Base-by-base conservation (phyloP, 2,888 invertebrate genomes). In the Oxyteleia sp. region DNA sequence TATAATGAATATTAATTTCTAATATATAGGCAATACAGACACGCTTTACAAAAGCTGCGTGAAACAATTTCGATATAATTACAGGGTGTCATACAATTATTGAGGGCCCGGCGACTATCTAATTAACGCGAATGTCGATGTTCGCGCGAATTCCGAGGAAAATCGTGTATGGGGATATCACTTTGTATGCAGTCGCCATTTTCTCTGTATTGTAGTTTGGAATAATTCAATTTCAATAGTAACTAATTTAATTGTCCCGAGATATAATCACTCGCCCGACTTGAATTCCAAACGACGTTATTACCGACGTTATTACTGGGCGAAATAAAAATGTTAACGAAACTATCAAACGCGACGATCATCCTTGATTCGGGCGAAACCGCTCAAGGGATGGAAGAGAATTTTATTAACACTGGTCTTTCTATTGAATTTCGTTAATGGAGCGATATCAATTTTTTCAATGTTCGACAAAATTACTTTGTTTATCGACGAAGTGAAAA, bases 181-280 rank as follows among this genome's bases (percentile, higher is more conserved):
- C 88, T 92, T 90, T 88, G 88, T 89, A 91, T 90, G 88, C 91
- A 68, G 43, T 81, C 66, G 66, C 57, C 80, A 81, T 68, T 41
- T 68, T 74, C 13, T 35, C 84, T 85, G 82, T 80, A 86, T 87
- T 84, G 86, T 81, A 74, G 84, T 86, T 85, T 79, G 84, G 87
- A 91, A 91, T 91, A 91, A 91, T 92, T 91, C 86, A 86, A 89
- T 91, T 90, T 88, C 90, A 87, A 90, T 91, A 87, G 84, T 75
- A 82, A 79, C 85, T 90, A 89, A 92, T 92, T 91, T 86, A 86
- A 91, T 92, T 88, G 88, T 87, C 87, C 72, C 86, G 83, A 88
- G 88, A 90, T 91, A 90, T 91, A 88, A 90, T 89, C 89, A 72
- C 80, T 81, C 43, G 57, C 78, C 47, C 61, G 18, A 63, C 61